These are phyloP conservation scores for Harpalus rubripes DNA, from an alignment of 2,888 invertebrate species.

Conservation along the genomic window DNA sequence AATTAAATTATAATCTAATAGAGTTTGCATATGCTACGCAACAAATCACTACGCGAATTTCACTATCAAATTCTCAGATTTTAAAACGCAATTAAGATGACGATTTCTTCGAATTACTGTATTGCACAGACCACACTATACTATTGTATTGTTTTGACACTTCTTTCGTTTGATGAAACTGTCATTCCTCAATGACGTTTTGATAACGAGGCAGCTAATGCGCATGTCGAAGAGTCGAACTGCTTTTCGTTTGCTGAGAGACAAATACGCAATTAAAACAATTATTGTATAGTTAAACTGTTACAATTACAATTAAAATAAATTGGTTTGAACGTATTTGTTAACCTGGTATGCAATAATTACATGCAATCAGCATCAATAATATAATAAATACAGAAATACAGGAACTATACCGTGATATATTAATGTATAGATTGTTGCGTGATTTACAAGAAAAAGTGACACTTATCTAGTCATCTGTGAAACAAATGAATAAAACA, in stretches of 20 bases:
- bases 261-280: constrained; percentile 27
- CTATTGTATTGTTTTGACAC: constrained; percentile 53
- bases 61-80: constrained; percentile 7
- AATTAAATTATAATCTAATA: constrained; percentile 61
- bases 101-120: constrained; percentile 29
- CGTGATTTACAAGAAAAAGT: constrained; percentile 3
- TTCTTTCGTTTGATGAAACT: constrained; percentile 55
- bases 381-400: constrained; percentile 4
- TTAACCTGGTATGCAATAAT: background rate
- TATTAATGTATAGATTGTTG: background rate
- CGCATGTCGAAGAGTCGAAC: constrained; percentile 35
- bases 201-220: constrained; percentile 7
- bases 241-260: constrained; percentile 12
- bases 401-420: background rate
- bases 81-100: constrained; percentile 23
- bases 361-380: background rate
- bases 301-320: background rate
- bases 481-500: constrained; percentile 22
- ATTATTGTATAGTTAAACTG: constrained; percentile 8
- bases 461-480: constrained; percentile 5
- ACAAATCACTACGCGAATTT: constrained; percentile 1
- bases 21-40: constrained; percentile 33
- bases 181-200: constrained; percentile 64
- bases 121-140: too few relatives aligned
- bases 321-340: background rate